Evolutionary conservation across 92 coral and sea anemone genomes (phyloP).

Genomic region (Micromussa lordhowensis): DNA sequence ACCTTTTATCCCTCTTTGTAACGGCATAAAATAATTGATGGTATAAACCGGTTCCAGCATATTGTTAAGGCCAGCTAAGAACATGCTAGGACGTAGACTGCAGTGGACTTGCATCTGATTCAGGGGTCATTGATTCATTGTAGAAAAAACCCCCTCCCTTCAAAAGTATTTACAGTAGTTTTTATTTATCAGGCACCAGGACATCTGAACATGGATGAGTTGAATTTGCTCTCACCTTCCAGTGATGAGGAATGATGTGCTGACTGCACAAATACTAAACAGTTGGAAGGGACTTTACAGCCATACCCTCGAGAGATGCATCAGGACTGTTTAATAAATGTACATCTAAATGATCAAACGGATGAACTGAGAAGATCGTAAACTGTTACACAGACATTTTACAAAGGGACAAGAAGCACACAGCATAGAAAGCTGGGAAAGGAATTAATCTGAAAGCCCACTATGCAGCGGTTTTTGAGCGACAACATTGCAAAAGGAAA

Average conservation of each 20-base stretch:
- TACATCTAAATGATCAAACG: neutral
- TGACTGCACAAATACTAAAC: neutral
- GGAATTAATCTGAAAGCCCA: neutral
- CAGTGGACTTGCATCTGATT: neutral
- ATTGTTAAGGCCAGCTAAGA: too few relatives aligned
- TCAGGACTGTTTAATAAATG: neutral
- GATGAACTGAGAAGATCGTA: neutral
- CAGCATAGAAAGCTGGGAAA: neutral
- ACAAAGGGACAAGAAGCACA: neutral
- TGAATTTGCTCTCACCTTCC: conserved; percentile 87
- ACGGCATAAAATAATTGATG: neutral
- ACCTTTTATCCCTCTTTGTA: too few relatives aligned
- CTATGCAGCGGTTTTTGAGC: neutral
- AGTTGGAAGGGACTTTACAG: neutral
- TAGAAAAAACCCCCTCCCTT: neutral
- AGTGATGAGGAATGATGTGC: conserved; percentile 87
- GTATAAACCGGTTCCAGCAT: too few relatives aligned
- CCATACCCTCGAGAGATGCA: neutral
- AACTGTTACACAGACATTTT: neutral
- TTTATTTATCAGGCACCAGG: conserved; percentile 68
- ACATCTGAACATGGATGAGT: conserved; percentile 83
- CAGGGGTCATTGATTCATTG: neutral
- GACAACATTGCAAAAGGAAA: neutral
- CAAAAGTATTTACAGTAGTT: neutral
- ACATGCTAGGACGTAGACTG: too few relatives aligned